Evolutionary conservation across 1,140 invertebrate species (phyloP), one percentile per base, ranked within the genome.

Genomic region (Pogonomyrmex barbatus): DNA sequence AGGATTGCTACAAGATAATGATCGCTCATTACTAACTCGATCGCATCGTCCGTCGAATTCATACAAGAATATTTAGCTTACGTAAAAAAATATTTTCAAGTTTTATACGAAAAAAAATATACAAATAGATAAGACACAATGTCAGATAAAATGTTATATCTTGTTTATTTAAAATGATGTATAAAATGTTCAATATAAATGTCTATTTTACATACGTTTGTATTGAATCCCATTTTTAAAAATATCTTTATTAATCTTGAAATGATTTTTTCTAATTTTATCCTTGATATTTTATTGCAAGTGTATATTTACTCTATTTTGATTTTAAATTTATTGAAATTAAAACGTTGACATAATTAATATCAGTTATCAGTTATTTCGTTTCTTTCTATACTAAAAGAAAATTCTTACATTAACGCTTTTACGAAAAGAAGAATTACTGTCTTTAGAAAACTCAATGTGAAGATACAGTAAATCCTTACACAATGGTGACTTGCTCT

Each of bases 11-110:
- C 24, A 58, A 17, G 56, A 75, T 83, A 83, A 83, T 73, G 54
- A 75, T 75, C 45, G 68, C 79, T 83, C 79, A 47, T 83, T 83
- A 83, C 33, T 17, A 83, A 60, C 56, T 73, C n/a, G 68, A 73
- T 83, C 42, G 42, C 45, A 60, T 82, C 52, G 9, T 71, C 45
- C 14, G 24, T 54, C 6, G 24, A 71, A 8, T 36, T 77, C 1
- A 9, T 54, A 52, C 8, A 54, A 6, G 17, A 45, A 75, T 73
- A 73, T 50, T 60, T 17, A 56, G 39, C 42, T 68, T 68, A 4
- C 14, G 9, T 14, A 83, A 62, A 42, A 70, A 47, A 24, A 24
- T 24, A 47, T 42, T 54, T 33, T 10, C 12, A 4, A 12, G 2
- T 63, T 65, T 24, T 8, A 2, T n/a, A 39, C 9, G 24, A 24